A percentile compares a stretch with the other conserved stretches of the same genome.
phyloP scores from a whole-genome alignment of 2,888 invertebrate genomes.

The Psylliodes chrysocephalus region DNA sequence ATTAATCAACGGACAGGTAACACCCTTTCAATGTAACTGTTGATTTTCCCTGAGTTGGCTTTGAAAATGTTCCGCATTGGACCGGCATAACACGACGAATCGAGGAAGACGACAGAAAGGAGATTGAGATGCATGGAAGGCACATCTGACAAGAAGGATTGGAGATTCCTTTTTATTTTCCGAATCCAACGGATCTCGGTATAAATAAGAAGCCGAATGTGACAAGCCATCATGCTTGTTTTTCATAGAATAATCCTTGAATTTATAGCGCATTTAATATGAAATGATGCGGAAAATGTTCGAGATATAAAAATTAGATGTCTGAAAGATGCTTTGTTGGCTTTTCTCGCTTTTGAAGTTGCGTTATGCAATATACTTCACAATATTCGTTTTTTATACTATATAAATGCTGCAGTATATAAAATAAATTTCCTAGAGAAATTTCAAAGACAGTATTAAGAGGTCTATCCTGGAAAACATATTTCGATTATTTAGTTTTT shows the following conservation, averaged over 20 bases:
- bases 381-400: too few relatives aligned
- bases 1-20: conserved; percentile 27
- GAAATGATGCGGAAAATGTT: conserved; percentile 1
- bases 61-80: not conserved
- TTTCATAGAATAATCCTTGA: not conserved
- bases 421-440: too few relatives aligned
- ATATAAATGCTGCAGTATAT: too few relatives aligned
- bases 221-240: conserved; percentile 2
- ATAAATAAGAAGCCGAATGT: conserved; percentile 7
- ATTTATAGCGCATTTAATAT: not conserved
- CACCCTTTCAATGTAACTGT: conserved; percentile 42
- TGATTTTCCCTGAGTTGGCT: conserved; percentile 28
- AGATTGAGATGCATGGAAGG: conserved; percentile 20
- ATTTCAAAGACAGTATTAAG: too few relatives aligned
- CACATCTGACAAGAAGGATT: conserved; percentile 15
- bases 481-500: too few relatives aligned
- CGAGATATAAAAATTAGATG: not conserved
- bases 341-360: too few relatives aligned
- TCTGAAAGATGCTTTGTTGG: too few relatives aligned
- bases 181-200: conserved; percentile 4
- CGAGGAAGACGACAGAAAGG: conserved; percentile 1
- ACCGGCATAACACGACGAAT: not conserved
- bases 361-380: too few relatives aligned
- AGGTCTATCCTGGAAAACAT: too few relatives aligned
- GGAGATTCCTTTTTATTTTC: conserved; percentile 14